Percentiles rank a stretch among this genome's conserved stretches.
These are phyloP conservation scores for Drosophila nigritarsus DNA, from an alignment of 2,888 invertebrate species.

Conservation along the genomic window DNA sequence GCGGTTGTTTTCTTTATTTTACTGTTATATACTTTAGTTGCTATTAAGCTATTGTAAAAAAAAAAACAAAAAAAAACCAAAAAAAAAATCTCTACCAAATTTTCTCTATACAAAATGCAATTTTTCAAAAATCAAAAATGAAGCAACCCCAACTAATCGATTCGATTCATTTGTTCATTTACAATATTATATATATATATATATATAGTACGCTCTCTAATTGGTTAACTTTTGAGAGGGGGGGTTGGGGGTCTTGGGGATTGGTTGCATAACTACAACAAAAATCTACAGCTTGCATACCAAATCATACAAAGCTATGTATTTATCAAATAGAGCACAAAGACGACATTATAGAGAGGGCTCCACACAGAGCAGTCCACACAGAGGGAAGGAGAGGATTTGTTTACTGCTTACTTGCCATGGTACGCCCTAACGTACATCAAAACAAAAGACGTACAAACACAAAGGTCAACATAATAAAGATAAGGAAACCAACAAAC, in stretches of 20 bases:
- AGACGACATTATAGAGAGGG: background rate
- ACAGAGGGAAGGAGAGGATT: background rate
- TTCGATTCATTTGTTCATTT: slow-evolving; percentile 19
- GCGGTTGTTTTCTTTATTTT: slow-evolving; percentile 14
- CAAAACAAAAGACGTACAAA: background rate
- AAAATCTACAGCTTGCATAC: slow-evolving; percentile 42
- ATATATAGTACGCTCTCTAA: slow-evolving; percentile 32
- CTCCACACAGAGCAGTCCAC: background rate
- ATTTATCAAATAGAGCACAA: slow-evolving; percentile 7
- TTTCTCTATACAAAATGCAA: slow-evolving; percentile 58
- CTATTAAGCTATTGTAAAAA: slow-evolving; percentile 36
- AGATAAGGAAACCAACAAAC: background rate
- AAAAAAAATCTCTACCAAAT: slow-evolving; percentile 41
- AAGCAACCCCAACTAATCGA: slow-evolving; percentile 49
- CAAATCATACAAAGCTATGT: slow-evolving; percentile 33
- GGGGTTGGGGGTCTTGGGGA: background rate
- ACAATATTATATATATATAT: background rate
- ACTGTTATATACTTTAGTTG: slow-evolving; percentile 27
- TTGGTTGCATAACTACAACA: slow-evolving; percentile 43
- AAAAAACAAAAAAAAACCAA: slow-evolving; percentile 7
- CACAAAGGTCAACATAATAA: background rate
- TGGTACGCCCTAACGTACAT: slow-evolving; percentile 24
- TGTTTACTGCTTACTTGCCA: background rate
- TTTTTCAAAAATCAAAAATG: slow-evolving; percentile 46
- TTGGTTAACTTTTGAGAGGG: slow-evolving; percentile 1